Base-by-base conservation (phyloP, 2,113 vertebrate genomes). In the Athene cunicularia region DNA sequence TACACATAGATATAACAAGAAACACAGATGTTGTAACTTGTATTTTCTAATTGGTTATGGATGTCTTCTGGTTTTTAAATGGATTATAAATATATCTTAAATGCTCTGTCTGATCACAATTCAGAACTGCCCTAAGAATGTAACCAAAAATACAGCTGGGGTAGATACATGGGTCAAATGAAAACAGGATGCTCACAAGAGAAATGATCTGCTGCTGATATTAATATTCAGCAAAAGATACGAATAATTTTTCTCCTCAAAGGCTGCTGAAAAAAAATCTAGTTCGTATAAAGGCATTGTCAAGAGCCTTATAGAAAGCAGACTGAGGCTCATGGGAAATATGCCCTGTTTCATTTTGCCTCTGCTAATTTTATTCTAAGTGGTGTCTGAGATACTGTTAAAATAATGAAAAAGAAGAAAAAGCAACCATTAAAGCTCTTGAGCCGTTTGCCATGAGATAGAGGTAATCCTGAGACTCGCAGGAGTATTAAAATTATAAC, bases 141-240 rank as follows among this genome's bases (percentile, higher is more conserved):
- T 39, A 75, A 82, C 56, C 62, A 50, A 91, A 95, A 95, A 90
- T 81, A 94, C 88, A 94, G 76, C 91, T 95, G 94, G 76, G 49
- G 52, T 72, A 68, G 35, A 64, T n/a, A 18, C 24, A 39, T 1
- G 0, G 43, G 60, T 84, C 56, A 91, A 41, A 84, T 89, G 53
- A 71, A 94, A 96, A 4, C 83, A 92, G 39, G 35, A 66, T 60
- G 35, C 33, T 93, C 39, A 49, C 47, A 55, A 55, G 75, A 86
- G 59, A 47, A 93, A 67, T 52, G 22, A 63, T 79, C 74, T 76
- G 35, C 87, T 87, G 39, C 70, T 87, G 74, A 59, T 80, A 77
- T 0, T 74, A 71, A 50, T 59, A 86, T 90, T 90, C 74, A 60
- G 72, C 76, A 81, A 39, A 67, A 81, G 14, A 64, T 19, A 18